phyloP scores from a whole-genome alignment of 2,113 vertebrate genomes.

The Sturnira hondurensis region DNA sequence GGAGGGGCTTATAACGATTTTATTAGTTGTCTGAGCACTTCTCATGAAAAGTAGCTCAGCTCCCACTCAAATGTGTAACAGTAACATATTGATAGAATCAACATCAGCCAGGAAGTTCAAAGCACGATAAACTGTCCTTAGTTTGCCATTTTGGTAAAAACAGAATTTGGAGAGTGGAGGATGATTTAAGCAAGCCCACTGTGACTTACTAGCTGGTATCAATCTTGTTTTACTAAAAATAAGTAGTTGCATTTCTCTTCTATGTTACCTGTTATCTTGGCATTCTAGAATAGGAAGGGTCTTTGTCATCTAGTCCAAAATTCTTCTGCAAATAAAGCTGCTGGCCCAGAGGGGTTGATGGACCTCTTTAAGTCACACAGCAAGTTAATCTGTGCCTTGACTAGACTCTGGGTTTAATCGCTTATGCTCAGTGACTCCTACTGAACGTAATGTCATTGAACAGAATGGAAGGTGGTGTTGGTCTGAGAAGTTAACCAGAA shows the following conservation, averaged over 20 bases:
- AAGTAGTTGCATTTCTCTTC: background rate
- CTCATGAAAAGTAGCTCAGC: background rate
- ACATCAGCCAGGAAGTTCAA: constrained; percentile 76
- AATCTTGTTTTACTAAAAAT: constrained; percentile 47
- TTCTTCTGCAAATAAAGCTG: background rate
- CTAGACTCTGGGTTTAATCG: background rate
- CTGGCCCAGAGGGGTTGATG: background rate
- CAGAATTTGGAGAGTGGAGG: constrained; percentile 57
- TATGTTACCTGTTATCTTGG: background rate
- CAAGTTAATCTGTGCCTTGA: background rate
- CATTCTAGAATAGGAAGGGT: background rate
- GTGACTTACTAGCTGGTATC: background rate
- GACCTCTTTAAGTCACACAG: background rate
- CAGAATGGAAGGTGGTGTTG: background rate
- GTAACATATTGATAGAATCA: constrained; percentile 69
- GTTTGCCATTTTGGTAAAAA: constrained; percentile 66
- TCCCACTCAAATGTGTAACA: constrained; percentile 51
- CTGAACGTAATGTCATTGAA: background rate
- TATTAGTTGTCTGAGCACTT: constrained; percentile 3
- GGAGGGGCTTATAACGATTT: background rate
- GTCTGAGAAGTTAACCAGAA: background rate
- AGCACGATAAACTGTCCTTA: constrained; percentile 68
- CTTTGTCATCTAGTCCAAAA: background rate
- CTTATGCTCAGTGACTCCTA: background rate
- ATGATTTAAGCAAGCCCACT: background rate